phyloP scores from a whole-genome alignment of 2,888 invertebrate species.

The Allacma fusca region DNA sequence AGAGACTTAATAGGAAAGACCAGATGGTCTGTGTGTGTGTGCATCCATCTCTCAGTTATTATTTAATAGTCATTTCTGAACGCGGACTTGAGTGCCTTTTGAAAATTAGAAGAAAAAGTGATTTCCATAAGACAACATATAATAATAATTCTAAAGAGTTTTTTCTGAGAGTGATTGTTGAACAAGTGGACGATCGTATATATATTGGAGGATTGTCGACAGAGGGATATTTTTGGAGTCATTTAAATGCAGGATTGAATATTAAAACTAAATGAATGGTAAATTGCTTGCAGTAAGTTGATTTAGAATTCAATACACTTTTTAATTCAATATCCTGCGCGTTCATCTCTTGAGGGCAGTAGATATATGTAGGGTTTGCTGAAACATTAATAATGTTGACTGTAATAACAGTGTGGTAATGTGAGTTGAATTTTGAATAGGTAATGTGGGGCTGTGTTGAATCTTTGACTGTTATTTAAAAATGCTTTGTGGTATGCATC shows the following conservation, averaged over 20 bases:
- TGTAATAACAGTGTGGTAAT: background rate
- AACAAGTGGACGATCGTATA: too few relatives aligned
- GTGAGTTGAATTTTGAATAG: constrained; percentile 21
- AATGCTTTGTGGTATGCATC: too few relatives aligned
- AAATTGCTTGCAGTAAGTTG: background rate
- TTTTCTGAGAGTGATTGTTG: too few relatives aligned
- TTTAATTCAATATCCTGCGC: background rate
- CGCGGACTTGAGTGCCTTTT: background rate
- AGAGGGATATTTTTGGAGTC: background rate
- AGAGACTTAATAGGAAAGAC: constrained; percentile 5
- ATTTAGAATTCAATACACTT: background rate
- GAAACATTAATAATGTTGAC: background rate
- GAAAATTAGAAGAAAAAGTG: background rate
- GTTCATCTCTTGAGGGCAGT: background rate
- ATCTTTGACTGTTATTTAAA: background rate
- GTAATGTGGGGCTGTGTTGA: too few relatives aligned
- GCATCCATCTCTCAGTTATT: background rate
- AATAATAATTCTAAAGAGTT: background rate
- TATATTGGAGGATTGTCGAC: too few relatives aligned
- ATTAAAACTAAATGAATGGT: background rate
- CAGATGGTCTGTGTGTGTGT: constrained; percentile 10
- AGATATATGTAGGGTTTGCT: background rate
- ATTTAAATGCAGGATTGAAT: background rate
- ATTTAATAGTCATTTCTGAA: background rate
- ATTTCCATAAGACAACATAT: background rate